These are phyloP conservation scores for Siphamia tubifer DNA, from an alignment of 2,113 vertebrate species.

Conservation along the genomic window DNA sequence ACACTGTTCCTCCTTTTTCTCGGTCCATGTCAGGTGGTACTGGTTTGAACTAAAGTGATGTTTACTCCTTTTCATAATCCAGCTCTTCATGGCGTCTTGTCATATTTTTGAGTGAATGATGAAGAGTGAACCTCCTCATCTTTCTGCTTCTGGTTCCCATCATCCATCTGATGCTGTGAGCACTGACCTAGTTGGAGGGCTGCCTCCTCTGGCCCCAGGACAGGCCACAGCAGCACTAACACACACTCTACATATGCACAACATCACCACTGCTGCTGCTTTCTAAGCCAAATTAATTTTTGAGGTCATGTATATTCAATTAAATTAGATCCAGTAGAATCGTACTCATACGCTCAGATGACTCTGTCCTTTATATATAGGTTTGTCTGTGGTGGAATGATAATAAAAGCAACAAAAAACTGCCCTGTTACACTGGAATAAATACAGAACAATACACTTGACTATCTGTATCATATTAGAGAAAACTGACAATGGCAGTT, in stretches of 20 bases:
- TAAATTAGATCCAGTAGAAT: conserved; percentile 22
- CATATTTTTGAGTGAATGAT: too few species aligned
- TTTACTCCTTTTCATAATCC: too few species aligned
- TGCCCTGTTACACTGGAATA: too few species aligned
- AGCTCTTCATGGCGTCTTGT: too few species aligned
- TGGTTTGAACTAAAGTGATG: too few species aligned
- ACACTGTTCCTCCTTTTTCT: too few species aligned
- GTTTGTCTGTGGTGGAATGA: neutral
- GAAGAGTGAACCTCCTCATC: neutral
- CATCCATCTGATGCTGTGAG: conserved; percentile 40
- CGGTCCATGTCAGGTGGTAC: too few species aligned
- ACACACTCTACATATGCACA: neutral
- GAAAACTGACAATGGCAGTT: too few species aligned
- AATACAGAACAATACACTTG: too few species aligned
- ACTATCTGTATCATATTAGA: too few species aligned
- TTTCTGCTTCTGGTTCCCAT: neutral
- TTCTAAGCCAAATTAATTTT: neutral
- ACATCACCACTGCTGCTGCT: neutral
- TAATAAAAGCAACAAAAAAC: too few species aligned
- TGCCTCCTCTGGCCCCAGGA: conserved; percentile 40
- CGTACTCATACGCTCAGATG: conserved; percentile 38
- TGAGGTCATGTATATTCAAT: conserved; percentile 25
- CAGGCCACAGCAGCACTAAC: conserved; percentile 4
- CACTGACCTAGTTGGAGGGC: conserved; percentile 57
- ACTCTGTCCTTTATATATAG: conserved; percentile 31